Evolutionary conservation across 2,797 vertebrate genomes (phyloP), one percentile per base, ranked within the genome.

Genomic region (Picus viridis): DNA sequence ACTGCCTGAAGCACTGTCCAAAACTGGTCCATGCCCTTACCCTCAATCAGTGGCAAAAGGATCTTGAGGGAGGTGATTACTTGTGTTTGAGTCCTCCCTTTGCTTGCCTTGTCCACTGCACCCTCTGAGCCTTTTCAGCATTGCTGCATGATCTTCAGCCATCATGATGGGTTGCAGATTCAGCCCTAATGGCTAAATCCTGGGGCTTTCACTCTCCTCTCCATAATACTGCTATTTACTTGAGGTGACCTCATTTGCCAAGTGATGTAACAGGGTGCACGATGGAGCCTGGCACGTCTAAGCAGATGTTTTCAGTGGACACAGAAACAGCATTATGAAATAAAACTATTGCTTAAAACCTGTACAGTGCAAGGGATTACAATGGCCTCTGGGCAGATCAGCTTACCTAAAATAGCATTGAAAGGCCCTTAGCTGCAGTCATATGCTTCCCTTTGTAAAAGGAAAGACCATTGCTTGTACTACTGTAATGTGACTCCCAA

Each of bases 191-290:
- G 63, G 82, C 73, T 93, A 93, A 95, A 89, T 73, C 51, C 76
- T 24, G 34, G 36, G 67, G 45, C 58, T 93, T 88, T 89, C 63
- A 62, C 24, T 89, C 85, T 76, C 36, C 58, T 79, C 54, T 67
- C 85, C 71, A 94, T 95, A 95, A 94, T 93, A 64, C 84, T 56
- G 74, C 92, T 86, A 94, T 96, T 96, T 95, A 93, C 76, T 83
- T 32, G 79, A 68, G 47, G 71, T 94, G 95, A 94, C 89, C 90
- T 92, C 93, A 94, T 88, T 92, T 84, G 80, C 85, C 69, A 93
- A 92, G 64, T 93, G 93, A 93, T 90, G 91, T 93, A 88, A 96
- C 49, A 69, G 87, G 19, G 89, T 91, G 58, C 92, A 79, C 1
- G 5, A 77, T 34, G 0, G 88, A 95, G 96, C 89, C 94, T 96